phyloP scores from a whole-genome alignment of 2,888 invertebrate genomes.

The Chaetoderma sp. region DNA sequence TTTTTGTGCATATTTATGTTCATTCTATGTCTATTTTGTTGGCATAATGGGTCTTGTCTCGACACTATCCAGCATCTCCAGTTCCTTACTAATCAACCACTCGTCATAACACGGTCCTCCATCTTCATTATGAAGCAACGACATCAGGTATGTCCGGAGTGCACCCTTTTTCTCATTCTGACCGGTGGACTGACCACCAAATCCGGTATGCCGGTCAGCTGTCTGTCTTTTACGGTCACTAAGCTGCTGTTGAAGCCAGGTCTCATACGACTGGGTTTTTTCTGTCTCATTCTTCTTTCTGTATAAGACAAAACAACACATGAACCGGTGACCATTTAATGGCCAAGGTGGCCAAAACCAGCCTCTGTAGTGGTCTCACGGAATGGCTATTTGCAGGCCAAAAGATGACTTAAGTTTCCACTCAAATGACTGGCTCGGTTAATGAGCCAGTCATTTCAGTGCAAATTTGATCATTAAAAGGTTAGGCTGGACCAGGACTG shows the following conservation, averaged over 20 bases:
- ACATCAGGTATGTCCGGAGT: slow-evolving; percentile 47
- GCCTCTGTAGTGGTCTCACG: no score
- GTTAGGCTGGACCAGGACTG: no score
- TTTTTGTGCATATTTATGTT: no score
- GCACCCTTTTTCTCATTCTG: slow-evolving; percentile 45
- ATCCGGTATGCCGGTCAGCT: not conserved
- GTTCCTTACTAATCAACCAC: slow-evolving; percentile 58
- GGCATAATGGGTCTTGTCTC: not conserved
- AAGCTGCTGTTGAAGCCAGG: slow-evolving; percentile 59
- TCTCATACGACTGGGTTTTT: slow-evolving; percentile 60
- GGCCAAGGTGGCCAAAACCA: no score
- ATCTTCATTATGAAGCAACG: slow-evolving; percentile 46
- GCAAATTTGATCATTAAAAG: no score
- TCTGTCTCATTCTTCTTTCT: slow-evolving; percentile 56
- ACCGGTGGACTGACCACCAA: not conserved
- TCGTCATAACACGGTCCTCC: slow-evolving; percentile 50
- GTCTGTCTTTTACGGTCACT: slow-evolving; percentile 40
- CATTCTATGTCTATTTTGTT: not conserved
- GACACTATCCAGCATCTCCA: slow-evolving; percentile 33
- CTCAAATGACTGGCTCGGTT: no score
- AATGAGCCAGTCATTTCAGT: no score
- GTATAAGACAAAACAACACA: slow-evolving; percentile 11
- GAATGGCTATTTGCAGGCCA: no score
- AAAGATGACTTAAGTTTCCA: no score
- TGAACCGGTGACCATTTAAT: not conserved